Evolutionary conservation across 30 jellyfish, hydroid and myxozoan genomes (phyloP), one percentile per base, ranked within the genome.

Genomic region (Rhopilema esculentum): DNA sequence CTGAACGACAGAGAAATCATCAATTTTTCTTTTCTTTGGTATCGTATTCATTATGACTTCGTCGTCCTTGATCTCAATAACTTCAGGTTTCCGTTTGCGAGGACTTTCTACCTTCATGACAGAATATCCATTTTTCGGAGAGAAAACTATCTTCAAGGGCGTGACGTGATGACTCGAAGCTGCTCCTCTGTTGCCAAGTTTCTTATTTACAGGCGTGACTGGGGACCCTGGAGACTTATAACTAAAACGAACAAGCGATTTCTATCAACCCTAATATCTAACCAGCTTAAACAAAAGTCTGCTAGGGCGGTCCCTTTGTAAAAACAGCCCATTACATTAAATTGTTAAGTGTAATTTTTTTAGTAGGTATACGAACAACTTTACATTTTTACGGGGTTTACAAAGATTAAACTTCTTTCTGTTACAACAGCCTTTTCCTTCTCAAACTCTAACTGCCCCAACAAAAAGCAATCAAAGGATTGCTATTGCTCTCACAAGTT

Each of bases 61-160:
- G 4, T 72, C 87, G 27, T 49, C 75, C 27, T 27, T 1, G 19
- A 70, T 20, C 7, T 84, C 75, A 7, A 50, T 22, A 6, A 19
- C 64, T 6, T 73, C 67, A 33, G 40, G 27, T 26, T n/a, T 73
- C 66, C 84, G 21, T n/a, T 62, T 27, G 23, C 65, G 27, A 18
- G 48, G 9, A 17, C 50, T 27, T 0, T 72, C 86, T 40, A 50
- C 22, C 16, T 84, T 72, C 27, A 73, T 63, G 15, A 72, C 82
- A 1, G 88, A 74, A 27, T 57, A 28, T 0, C 83, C 83, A 23
- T 74, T 67, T 32, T 72, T 53, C 21, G 86, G 88, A 72, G 75
- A 71, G 40, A 84, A 73, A 8, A 31, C 25, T 0, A 72, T 72
- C 66, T 84, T 84, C 62, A 72, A 19, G 15, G 93, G 93, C 23